Evolutionary conservation across 2,113 vertebrate genomes (phyloP).

Genomic region (Eupsittula cactorum): DNA sequence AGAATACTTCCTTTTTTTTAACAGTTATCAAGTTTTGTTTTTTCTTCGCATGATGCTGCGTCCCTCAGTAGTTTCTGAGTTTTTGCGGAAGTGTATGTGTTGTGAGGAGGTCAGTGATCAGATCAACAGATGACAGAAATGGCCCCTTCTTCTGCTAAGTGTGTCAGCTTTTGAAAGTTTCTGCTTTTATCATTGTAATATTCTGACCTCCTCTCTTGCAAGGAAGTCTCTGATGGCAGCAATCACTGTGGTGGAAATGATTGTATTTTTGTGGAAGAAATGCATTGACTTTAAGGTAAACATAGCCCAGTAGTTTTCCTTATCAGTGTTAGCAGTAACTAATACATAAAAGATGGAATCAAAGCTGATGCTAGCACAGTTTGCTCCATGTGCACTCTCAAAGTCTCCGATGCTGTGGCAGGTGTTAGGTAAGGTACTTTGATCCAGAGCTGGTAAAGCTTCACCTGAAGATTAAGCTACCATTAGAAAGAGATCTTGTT

Average conservation of each 20-base stretch:
- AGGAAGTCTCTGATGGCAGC: neutral
- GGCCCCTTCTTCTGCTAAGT: neutral
- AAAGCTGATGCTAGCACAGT: neutral
- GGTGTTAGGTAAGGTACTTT: neutral
- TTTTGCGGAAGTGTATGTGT: neutral
- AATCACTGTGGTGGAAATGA: neutral
- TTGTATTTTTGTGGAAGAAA: neutral
- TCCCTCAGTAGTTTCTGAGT: neutral
- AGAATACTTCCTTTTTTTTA: neutral
- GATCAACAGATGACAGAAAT: neutral
- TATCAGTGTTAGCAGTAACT: neutral
- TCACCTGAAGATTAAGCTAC: neutral
- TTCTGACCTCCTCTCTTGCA: neutral
- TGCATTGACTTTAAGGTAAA: neutral
- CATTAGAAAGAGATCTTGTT: neutral
- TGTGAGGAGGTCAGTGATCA: neutral
- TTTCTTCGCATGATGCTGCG: neutral
- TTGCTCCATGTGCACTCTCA: neutral
- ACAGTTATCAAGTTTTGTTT: neutral
- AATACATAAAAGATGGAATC: neutral
- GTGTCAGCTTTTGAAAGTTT: neutral
- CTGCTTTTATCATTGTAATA: neutral
- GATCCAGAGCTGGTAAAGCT: neutral
- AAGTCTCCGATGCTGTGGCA: neutral
- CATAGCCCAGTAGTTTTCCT: neutral